A percentile compares a stretch with the other conserved stretches of the same genome.
These are phyloP conservation scores for Macroteleia sp. DNA, from an alignment of 2,888 invertebrate genomes.

Conservation along the genomic window DNA sequence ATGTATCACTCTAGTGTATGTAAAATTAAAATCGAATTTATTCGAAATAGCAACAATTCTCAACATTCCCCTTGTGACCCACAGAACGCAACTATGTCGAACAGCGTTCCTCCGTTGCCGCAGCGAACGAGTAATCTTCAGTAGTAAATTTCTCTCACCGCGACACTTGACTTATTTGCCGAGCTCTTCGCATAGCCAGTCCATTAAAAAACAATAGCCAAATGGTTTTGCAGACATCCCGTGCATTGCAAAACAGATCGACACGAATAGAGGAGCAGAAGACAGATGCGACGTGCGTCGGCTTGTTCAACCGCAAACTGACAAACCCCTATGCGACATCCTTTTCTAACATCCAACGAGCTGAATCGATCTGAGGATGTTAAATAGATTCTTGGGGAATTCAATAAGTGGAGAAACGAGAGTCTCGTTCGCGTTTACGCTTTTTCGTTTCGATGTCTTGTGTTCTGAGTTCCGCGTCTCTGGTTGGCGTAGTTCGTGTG, in stretches of 20 bases:
- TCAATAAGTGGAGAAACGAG: slow-evolving; percentile 67
- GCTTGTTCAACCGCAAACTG: slow-evolving; percentile 70
- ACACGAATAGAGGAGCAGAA: slow-evolving; percentile 27
- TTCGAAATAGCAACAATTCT: not conserved
- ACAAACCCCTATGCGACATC: slow-evolving; percentile 64
- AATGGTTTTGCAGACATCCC: slow-evolving; percentile 26
- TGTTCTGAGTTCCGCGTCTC: too few relatives aligned
- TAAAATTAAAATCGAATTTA: not conserved
- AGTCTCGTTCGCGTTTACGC: slow-evolving; percentile 49
- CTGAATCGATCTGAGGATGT: slow-evolving; percentile 69
- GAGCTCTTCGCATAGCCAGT: slow-evolving; percentile 26
- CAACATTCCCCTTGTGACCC: slow-evolving; percentile 14
- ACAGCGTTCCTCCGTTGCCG: not conserved
- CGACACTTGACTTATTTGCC: slow-evolving; percentile 54
- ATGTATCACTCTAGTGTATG: too few relatives aligned
- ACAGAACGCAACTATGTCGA: slow-evolving; percentile 7
- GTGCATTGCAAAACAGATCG: slow-evolving; percentile 40
- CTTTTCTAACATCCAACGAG: slow-evolving; percentile 41
- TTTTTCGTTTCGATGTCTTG: too few relatives aligned
- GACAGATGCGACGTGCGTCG: slow-evolving; percentile 66
- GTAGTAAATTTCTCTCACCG: slow-evolving; percentile 11
- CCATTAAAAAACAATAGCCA: slow-evolving; percentile 51
- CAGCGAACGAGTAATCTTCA: slow-evolving; percentile 22
- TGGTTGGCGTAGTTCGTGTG: slow-evolving; percentile 28
- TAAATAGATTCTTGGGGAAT: slow-evolving; percentile 71